Evolutionary conservation across 2,113 vertebrate genomes (phyloP), one percentile per base, ranked within the genome.

Genomic region (Larimichthys crocea): DNA sequence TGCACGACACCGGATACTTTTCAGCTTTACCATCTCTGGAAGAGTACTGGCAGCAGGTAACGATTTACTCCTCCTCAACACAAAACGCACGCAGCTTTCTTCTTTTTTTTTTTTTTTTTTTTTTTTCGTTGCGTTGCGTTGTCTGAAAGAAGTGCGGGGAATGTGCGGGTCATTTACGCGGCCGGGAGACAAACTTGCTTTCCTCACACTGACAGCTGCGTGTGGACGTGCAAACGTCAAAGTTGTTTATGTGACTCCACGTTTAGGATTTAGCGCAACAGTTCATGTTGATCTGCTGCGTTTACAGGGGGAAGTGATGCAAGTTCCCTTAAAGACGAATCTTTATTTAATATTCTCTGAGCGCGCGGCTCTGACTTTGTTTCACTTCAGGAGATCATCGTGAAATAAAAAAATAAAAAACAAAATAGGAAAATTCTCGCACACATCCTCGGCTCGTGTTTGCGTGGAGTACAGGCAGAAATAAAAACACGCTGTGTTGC

Each of bases 31-130:
- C 98, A 56, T 99, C 98, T 79, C 96, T 99, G 95, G 98, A 99
- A 91, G 98, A 99, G 89, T 98, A 99, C 85, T 99, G 98, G 98
- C 98, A 99, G 97, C 98, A 99, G 98, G 98, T 99, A 97, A 79
- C 88, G 57, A 48, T 4, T 11, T 1, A 7, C 8, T 10, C 60
- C n/a, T n/a, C 71, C 3, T 31, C 52, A 48, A 3, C 8, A 0
- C 0, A 4, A 53, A 50, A 20, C 5, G 6, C 15, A 1, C 26
- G 2, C 80, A 24, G 67, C 42, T 24, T 24, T 40, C 35, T 35
- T 35, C 1, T 35, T 26, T 26, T 26, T 26, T 26, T 29, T 29
- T 26, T 26, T 26, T 26, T 29, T 29, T 29, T 9, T 8, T 40
- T 40, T 40, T 40, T 40, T 29, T 0, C 29, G 29, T 26, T 29